Conservation (phyloP, 2,888 invertebrate species). For the Drosophila anceps region DNA sequence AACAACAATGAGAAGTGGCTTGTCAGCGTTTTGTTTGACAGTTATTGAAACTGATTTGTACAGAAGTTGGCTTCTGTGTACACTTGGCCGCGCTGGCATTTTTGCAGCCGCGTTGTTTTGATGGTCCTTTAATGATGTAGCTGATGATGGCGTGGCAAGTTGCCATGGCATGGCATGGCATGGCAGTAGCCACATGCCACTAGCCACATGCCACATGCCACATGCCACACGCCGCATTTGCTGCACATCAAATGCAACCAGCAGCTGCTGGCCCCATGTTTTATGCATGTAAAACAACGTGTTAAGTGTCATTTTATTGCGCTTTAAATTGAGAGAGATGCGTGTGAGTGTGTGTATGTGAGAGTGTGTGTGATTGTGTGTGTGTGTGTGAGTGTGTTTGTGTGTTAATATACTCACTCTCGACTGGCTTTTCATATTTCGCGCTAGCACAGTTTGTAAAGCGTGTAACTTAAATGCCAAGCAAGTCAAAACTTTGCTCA, state of each 20-base stretch:
- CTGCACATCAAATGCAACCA: slow-evolving; percentile 25
- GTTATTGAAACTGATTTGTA: slow-evolving; percentile 70
- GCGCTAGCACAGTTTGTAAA: slow-evolving; percentile 3
- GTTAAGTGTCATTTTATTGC: slow-evolving; percentile 45
- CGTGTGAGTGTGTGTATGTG: background rate
- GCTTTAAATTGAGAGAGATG: slow-evolving; percentile 11
- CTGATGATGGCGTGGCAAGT: slow-evolving; percentile 35
- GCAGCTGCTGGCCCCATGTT: slow-evolving; percentile 26
- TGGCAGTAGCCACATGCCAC: background rate
- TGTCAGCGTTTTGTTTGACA: slow-evolving; percentile 65
- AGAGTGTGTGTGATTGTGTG: background rate
- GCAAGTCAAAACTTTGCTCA: slow-evolving; percentile 41
- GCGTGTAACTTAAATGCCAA: slow-evolving; percentile 30
- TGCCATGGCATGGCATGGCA: slow-evolving; percentile 10
- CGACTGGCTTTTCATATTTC: slow-evolving; percentile 15
- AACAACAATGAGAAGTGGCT: background rate
- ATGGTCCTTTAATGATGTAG: slow-evolving; percentile 48
- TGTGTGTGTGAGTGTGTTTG: background rate
- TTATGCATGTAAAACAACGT: slow-evolving; percentile 53
- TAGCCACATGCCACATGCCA: background rate
- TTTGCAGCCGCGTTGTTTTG: slow-evolving; percentile 21
- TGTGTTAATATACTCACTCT: background rate
- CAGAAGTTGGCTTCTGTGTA: slow-evolving; percentile 44
- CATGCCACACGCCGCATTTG: slow-evolving; percentile 24
- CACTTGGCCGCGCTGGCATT: slow-evolving; percentile 33